phyloP scores from a whole-genome alignment of 2,888 invertebrate genomes.

The Synergus umbraculus region DNA sequence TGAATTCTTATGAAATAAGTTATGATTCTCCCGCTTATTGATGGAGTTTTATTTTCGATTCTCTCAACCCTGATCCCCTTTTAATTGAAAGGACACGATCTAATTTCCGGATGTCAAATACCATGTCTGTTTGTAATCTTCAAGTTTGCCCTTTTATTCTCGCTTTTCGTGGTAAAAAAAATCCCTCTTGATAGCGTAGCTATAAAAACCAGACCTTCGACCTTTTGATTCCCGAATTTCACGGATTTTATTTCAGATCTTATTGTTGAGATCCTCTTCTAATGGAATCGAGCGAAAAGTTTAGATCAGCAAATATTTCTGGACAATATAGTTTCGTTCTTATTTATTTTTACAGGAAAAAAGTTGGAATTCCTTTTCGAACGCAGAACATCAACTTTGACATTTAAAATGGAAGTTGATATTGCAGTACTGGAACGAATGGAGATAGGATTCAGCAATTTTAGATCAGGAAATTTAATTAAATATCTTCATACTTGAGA shows the following conservation, averaged over 20 bases:
- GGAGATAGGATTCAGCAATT: not conserved
- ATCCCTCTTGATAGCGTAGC: not conserved
- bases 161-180: not conserved
- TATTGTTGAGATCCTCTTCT: not conserved
- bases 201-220: too few relatives aligned
- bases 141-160: not conserved
- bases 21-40: not conserved
- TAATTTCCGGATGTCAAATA: not conserved
- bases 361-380: slow-evolving; percentile 5
- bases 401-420: slow-evolving; percentile 3
- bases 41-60: not conserved
- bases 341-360: not conserved
- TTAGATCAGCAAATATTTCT: not conserved
- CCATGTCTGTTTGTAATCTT: not conserved
- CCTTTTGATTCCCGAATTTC: not conserved
- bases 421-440: not conserved
- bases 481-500: not conserved
- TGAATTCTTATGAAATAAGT: not conserved
- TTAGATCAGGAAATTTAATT: slow-evolving; percentile 1
- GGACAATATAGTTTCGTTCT: slow-evolving; percentile 8
- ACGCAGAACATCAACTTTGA: slow-evolving; percentile 1
- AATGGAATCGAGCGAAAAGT: not conserved
- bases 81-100: not conserved
- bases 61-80: not conserved
- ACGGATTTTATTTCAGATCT: not conserved